A percentile compares a stretch with the other conserved stretches of the same genome.
Conservation (phyloP, 1,140 invertebrate species). For the Polypedilum pembai region DNA sequence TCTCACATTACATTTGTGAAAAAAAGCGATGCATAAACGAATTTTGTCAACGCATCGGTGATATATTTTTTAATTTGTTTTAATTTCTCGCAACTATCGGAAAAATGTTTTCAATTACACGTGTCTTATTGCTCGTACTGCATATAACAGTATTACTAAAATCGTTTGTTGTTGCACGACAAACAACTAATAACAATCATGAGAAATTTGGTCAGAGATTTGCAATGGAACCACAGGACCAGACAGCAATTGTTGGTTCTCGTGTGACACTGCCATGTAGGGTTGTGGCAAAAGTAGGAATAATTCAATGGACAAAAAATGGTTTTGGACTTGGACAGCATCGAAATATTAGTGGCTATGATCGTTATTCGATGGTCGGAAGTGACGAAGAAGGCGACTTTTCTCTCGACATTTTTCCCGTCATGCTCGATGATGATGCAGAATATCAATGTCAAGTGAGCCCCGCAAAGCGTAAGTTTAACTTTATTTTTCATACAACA, state of each 20-base stretch:
- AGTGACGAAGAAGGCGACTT: constrained; percentile 73
- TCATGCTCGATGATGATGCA: constrained; percentile 68
- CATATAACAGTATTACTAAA: background rate
- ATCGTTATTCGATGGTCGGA: constrained; percentile 73
- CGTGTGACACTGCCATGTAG: constrained; percentile 63
- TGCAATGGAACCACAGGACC: constrained; percentile 77
- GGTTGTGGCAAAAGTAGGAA: constrained; percentile 64
- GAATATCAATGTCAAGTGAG: constrained; percentile 68
- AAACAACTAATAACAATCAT: background rate
- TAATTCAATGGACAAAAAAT: constrained; percentile 77
- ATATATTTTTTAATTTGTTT: background rate
- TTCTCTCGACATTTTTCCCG: constrained; percentile 63
- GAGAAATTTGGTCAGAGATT: constrained; percentile 54
- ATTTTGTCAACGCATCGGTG: background rate
- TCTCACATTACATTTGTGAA: too few species aligned
- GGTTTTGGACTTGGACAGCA: constrained; percentile 73
- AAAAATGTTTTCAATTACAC: constrained; percentile 19
- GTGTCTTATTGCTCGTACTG: background rate
- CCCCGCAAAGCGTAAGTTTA: constrained; percentile 50
- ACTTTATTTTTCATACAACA: background rate
- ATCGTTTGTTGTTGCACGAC: background rate
- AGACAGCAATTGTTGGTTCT: constrained; percentile 61
- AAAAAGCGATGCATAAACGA: background rate
- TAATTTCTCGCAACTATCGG: background rate
- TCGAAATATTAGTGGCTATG: constrained; percentile 66